A percentile compares a stretch with the other conserved stretches of the same genome.
Conservation (phyloP, 2,797 vertebrate species). For the Geotrypetes seraphini region DNA sequence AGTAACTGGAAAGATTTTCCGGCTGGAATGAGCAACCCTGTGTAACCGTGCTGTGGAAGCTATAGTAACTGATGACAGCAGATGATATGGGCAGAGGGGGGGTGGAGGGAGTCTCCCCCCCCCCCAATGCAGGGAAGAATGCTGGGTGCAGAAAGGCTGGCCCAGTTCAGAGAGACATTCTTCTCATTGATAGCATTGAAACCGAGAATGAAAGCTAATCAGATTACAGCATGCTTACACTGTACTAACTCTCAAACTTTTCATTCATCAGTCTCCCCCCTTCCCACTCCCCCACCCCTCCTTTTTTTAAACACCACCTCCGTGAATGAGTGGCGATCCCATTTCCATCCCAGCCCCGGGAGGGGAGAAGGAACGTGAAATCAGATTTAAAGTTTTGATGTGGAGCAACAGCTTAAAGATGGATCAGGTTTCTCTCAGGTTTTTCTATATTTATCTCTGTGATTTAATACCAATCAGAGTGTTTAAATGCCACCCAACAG, state of each 20-base stretch:
- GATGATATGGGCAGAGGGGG: fast-evolving
- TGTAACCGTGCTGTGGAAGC: too few species aligned
- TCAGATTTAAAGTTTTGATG: slow-evolving; percentile 88
- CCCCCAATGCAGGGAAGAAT: too few species aligned
- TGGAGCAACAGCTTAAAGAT: slow-evolving; percentile 94
- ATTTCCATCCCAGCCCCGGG: too few species aligned
- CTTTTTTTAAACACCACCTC: too few species aligned
- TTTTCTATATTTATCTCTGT: slow-evolving; percentile 98
- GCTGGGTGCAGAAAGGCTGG: too few species aligned
- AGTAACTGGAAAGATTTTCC: too few species aligned
- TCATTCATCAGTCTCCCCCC: slow-evolving; percentile 18
- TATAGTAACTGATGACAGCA: fast-evolving
- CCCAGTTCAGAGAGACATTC: not conserved
- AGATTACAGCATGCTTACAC: too few species aligned
- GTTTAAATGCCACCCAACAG: slow-evolving; percentile 98
- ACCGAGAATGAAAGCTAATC: slow-evolving; percentile 39
- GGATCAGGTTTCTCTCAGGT: slow-evolving; percentile 89
- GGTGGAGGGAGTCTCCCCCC: not conserved
- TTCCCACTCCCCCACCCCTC: slow-evolving; percentile 10
- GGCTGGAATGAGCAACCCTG: too few species aligned
- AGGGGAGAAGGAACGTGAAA: slow-evolving; percentile 64
- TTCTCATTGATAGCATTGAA: slow-evolving; percentile 17
- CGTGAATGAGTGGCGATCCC: too few species aligned
- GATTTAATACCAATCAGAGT: slow-evolving; percentile 91
- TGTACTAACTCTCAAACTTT: too few species aligned